Conservation (phyloP, 2,888 invertebrate species). For the Arctia plantaginis region DNA sequence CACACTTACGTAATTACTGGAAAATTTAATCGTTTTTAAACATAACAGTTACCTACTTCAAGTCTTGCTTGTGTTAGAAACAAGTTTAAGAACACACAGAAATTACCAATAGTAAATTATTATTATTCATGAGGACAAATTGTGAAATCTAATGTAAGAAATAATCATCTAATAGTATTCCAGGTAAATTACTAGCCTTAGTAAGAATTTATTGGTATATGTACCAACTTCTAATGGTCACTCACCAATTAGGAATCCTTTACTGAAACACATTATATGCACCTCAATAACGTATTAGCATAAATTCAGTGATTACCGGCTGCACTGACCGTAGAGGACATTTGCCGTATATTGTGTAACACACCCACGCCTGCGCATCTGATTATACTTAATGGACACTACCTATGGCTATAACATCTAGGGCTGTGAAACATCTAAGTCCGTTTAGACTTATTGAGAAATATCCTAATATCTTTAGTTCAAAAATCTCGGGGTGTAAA, state of each 20-base stretch:
- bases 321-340: slow-evolving; percentile 34
- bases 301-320: slow-evolving; percentile 9
- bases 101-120: too few species aligned
- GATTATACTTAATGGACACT: slow-evolving; percentile 42
- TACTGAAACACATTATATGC: neutral
- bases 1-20: too few species aligned
- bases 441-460: neutral
- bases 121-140: too few species aligned
- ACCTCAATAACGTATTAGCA: neutral
- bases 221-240: neutral
- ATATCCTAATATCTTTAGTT: neutral
- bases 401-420: slow-evolving; percentile 14
- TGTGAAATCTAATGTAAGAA: neutral
- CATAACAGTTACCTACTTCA: too few species aligned
- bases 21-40: too few species aligned
- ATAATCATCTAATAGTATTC: neutral
- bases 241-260: neutral
- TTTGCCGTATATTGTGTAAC: slow-evolving; percentile 43
- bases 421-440: slow-evolving; percentile 4
- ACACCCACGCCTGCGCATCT: slow-evolving; percentile 57
- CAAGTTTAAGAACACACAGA: too few species aligned
- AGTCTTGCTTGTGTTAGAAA: too few species aligned
- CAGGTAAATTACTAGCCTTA: neutral
- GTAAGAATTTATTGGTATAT: neutral
- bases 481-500: neutral